Evolutionary conservation across 2,797 vertebrate species (phyloP).

Genomic region (Betta splendens): DNA sequence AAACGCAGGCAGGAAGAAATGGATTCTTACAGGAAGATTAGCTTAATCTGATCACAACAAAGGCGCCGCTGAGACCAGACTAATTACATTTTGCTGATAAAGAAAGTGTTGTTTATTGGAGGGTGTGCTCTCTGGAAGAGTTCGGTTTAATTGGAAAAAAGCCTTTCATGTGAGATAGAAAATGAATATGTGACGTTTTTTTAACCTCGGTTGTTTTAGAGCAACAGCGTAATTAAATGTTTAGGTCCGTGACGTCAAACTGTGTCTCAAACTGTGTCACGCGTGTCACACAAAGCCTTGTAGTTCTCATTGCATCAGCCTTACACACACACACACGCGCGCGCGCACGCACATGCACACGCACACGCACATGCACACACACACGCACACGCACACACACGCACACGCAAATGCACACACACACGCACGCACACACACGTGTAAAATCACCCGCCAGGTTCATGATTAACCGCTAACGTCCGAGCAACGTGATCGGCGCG

Average conservation of each 20-base stretch:
- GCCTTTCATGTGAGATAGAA: background rate
- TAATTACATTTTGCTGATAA: constrained; percentile 20
- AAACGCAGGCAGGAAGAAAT: background rate
- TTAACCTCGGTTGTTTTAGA: background rate
- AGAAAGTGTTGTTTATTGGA: constrained; percentile 16
- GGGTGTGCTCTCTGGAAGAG: background rate
- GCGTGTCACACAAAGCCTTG: no score
- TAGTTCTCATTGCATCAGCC: no score
- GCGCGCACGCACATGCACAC: background rate
- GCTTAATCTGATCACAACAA: constrained; percentile 34
- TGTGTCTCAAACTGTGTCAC: no score
- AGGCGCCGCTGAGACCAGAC: constrained; percentile 1
- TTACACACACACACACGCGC: background rate
- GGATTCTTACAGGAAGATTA: constrained; percentile 24
- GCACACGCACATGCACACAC: background rate
- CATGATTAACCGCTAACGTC: background rate
- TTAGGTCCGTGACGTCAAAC: no score
- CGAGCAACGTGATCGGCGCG: background rate
- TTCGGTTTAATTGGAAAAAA: constrained; percentile 1
- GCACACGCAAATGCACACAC: background rate
- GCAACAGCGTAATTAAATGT: background rate
- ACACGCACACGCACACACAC: background rate
- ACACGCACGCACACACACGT: background rate
- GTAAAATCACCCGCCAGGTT: no score
- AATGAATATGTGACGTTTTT: background rate